Percentiles rank a stretch among this genome's conserved stretches.
Conservation (phyloP, 2,888 invertebrate genomes). For the Polyommatus iphigenia region DNA sequence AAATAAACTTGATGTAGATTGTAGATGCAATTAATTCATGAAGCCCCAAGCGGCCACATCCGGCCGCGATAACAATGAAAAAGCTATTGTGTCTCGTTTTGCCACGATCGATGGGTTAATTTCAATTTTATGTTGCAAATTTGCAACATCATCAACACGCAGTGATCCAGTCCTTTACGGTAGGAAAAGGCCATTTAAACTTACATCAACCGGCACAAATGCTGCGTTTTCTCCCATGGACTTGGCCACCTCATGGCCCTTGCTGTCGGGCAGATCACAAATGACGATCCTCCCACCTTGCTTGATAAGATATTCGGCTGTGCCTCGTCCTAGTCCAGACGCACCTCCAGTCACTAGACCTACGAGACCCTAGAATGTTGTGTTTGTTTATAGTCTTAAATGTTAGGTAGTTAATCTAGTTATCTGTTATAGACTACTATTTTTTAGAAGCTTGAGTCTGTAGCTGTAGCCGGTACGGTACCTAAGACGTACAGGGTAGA, state of each 20-base stretch:
- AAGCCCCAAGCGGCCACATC: no score
- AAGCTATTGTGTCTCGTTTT: no score
- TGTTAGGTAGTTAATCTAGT: no score
- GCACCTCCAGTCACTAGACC: constrained; percentile 97
- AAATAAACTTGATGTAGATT: no score
- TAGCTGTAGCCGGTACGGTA: no score
- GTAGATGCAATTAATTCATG: no score
- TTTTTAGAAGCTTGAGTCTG: no score
- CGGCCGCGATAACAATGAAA: no score
- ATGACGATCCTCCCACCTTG: constrained; percentile 93
- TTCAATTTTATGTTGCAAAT: background rate
- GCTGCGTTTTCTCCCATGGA: constrained; percentile 86
- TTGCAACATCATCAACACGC: no score
- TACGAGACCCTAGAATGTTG: constrained; percentile 84
- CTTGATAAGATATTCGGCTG: constrained; percentile 89
- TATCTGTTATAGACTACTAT: no score
- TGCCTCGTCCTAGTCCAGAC: constrained; percentile 95
- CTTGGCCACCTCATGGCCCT: constrained; percentile 89
- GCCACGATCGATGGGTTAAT: no score
- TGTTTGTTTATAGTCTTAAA: background rate
- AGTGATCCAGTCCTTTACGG: background rate
- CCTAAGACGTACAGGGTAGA: no score
- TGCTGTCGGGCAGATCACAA: constrained; percentile 92
- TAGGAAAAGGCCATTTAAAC: background rate
- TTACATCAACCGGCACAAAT: constrained; percentile 91